phyloP scores from a whole-genome alignment of 2,888 invertebrate genomes.

The Heliconius sara region DNA sequence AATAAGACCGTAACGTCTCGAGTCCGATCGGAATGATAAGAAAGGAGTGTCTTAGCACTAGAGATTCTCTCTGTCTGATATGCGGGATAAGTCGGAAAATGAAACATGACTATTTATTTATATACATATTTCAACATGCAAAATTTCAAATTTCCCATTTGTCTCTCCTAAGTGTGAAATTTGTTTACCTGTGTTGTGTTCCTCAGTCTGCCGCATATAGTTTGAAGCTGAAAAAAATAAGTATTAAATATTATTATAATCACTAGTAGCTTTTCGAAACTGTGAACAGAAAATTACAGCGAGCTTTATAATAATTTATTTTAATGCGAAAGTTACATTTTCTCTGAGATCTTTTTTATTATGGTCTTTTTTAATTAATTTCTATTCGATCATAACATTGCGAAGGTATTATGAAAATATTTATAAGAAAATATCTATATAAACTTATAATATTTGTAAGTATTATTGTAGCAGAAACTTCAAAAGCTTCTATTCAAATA shows the following conservation, averaged over 20 bases:
- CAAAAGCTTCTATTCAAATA: background rate
- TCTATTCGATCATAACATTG: background rate
- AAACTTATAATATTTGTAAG: too few relatives aligned
- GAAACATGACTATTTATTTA: background rate
- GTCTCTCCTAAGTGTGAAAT: too few relatives aligned
- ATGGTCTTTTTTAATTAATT: background rate
- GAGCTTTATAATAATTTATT: background rate
- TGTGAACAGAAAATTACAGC: background rate
- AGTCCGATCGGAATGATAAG: background rate
- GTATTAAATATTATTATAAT: too few relatives aligned
- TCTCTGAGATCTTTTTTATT: background rate
- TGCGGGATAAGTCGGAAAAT: background rate
- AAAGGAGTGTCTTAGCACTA: background rate
- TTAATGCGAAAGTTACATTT: background rate
- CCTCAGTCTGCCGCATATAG: too few relatives aligned
- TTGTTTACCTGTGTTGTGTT: too few relatives aligned
- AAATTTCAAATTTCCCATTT: too few relatives aligned
- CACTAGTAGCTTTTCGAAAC: background rate
- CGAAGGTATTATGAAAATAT: background rate
- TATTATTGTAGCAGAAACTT: background rate
- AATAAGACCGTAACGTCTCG: too few relatives aligned
- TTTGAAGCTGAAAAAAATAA: too few relatives aligned
- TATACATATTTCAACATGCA: too few relatives aligned
- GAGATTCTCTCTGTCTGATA: background rate
- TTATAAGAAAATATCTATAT: too few relatives aligned